Evolutionary conservation across 2,888 invertebrate species (phyloP).

Genomic region (Acanthoscelides obtectus): DNA sequence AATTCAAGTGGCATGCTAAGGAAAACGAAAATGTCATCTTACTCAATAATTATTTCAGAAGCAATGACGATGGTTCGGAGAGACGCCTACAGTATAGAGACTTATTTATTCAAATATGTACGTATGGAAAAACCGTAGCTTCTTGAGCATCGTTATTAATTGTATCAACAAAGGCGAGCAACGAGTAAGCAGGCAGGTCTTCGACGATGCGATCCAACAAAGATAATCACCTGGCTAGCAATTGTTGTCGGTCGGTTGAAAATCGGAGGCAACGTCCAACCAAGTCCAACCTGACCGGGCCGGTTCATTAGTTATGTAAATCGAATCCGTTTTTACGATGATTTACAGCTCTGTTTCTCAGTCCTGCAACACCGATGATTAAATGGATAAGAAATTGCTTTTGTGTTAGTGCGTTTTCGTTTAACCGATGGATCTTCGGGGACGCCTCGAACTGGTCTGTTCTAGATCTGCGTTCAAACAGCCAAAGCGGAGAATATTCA

Average conservation of each 20-base stretch:
- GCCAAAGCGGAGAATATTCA: too few relatives aligned
- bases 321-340: not conserved
- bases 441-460: not conserved
- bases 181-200: not conserved
- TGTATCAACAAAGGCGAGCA: not conserved
- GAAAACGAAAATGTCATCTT: too few relatives aligned
- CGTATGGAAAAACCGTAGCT: not conserved
- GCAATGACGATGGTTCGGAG: too few relatives aligned
- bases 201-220: not conserved
- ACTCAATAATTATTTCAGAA: too few relatives aligned
- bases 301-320: not conserved
- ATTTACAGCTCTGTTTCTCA: not conserved
- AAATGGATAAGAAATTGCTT: not conserved
- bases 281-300: not conserved
- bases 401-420: not conserved
- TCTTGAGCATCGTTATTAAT: not conserved
- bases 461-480: too few relatives aligned
- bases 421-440: not conserved
- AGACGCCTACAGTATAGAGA: too few relatives aligned
- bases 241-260: not conserved
- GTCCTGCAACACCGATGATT: not conserved
- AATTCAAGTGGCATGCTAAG: too few relatives aligned
- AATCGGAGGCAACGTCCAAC: not conserved
- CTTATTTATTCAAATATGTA: too few relatives aligned
- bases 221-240: not conserved